Conservation (phyloP, 2,113 vertebrate genomes). For the Dascyllus trimaculatus region DNA sequence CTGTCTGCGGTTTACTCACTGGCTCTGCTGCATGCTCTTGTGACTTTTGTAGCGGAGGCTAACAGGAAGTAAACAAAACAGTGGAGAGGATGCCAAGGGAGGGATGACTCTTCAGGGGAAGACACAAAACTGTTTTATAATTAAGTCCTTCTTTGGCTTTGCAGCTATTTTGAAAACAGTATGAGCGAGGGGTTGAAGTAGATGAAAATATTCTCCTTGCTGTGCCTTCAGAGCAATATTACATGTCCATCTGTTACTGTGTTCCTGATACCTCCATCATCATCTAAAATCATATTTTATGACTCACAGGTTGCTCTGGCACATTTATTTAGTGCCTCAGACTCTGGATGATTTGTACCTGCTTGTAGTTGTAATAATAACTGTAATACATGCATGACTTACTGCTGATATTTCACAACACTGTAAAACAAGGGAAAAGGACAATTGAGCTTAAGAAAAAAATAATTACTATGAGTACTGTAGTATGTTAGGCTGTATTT, state of each 20-base stretch:
- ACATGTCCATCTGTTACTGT: conserved; percentile 32
- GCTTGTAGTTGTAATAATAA: conserved; percentile 1
- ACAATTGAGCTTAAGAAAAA: background rate
- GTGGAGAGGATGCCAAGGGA: conserved; percentile 1
- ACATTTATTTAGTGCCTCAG: conserved; percentile 36
- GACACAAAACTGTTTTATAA: background rate
- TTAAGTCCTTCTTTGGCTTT: background rate
- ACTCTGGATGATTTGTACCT: background rate
- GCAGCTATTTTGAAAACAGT: conserved; percentile 11
- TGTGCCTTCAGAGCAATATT: conserved; percentile 3
- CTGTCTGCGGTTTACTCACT: conserved; percentile 12
- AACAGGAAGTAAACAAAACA: conserved; percentile 47
- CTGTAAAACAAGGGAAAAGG: background rate
- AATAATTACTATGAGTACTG: background rate
- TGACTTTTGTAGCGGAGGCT: conserved; percentile 37
- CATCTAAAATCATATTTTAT: conserved; percentile 39
- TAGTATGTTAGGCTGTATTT: background rate
- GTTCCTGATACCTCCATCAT: conserved; percentile 1
- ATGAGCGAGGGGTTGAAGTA: background rate
- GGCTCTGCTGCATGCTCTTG: conserved; percentile 3
- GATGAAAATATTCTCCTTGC: background rate
- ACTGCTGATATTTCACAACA: background rate
- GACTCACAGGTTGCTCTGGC: conserved; percentile 42
- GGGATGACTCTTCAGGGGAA: conserved; percentile 7
- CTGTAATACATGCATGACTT: background rate